Evolutionary conservation across 2,888 invertebrate genomes (phyloP).

Genomic region (Drosophila pseudotakahashii): DNA sequence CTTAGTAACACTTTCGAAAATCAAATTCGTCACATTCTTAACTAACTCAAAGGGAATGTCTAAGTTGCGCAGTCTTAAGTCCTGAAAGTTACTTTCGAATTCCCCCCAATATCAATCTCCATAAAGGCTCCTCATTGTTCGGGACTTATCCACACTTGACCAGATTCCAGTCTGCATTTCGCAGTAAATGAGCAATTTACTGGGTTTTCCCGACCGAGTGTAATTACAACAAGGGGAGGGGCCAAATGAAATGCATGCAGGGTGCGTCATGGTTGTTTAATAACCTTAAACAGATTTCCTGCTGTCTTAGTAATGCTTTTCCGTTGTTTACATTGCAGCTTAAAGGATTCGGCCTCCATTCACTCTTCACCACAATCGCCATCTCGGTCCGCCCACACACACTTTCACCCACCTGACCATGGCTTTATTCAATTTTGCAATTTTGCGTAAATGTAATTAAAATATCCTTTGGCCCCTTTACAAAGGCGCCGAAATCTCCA

Average conservation of each 20-base stretch:
- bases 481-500: slow-evolving; percentile 67
- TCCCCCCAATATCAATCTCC: slow-evolving; percentile 21
- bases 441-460: slow-evolving; percentile 77
- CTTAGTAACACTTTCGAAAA: background rate
- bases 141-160: slow-evolving; percentile 32
- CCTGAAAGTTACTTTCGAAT: slow-evolving; percentile 21
- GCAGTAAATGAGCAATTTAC: slow-evolving; percentile 32
- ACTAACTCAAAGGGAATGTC: slow-evolving; percentile 6
- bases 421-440: slow-evolving; percentile 73
- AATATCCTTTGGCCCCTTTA: slow-evolving; percentile 64
- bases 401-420: slow-evolving; percentile 16
- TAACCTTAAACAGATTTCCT: slow-evolving; percentile 50
- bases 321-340: slow-evolving; percentile 71
- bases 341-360: slow-evolving; percentile 42
- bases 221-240: slow-evolving; percentile 18
- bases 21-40: background rate
- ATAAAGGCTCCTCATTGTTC: slow-evolving; percentile 15
- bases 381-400: background rate
- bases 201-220: background rate
- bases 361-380: slow-evolving; percentile 18
- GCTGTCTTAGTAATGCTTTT: slow-evolving; percentile 64
- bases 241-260: slow-evolving; percentile 45
- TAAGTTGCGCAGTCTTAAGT: background rate
- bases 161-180: slow-evolving; percentile 11
- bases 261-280: slow-evolving; percentile 38